Evolutionary conservation across 2,797 vertebrate genomes (phyloP).

Genomic region (Okamejei kenojei): DNA sequence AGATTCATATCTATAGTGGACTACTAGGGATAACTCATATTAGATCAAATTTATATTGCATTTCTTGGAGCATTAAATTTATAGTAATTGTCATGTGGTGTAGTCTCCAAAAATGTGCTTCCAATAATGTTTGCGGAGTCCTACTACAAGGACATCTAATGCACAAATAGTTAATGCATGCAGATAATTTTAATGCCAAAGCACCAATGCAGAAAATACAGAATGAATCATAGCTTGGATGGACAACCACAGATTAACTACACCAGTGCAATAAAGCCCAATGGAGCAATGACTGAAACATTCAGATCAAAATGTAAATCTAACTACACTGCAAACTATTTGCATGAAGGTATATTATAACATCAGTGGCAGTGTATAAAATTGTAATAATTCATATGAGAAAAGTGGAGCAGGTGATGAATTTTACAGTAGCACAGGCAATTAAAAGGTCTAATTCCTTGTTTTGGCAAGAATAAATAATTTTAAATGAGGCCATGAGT

Average conservation of each 20-base stretch:
- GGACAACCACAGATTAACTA: slow-evolving; percentile 65
- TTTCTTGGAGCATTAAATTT: not conserved
- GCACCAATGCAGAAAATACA: slow-evolving; percentile 33
- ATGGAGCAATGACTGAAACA: slow-evolving; percentile 70
- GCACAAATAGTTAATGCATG: slow-evolving; percentile 30
- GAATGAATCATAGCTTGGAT: slow-evolving; percentile 31
- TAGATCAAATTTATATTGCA: not conserved
- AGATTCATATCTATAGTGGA: not conserved
- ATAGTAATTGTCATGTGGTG: not conserved
- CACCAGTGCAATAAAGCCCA: slow-evolving; percentile 65
- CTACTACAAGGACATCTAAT: not conserved
- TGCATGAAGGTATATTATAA: slow-evolving; percentile 59
- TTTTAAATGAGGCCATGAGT: slow-evolving; percentile 43
- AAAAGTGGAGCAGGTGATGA: slow-evolving; percentile 50
- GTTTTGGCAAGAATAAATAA: slow-evolving; percentile 61
- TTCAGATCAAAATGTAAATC: slow-evolving; percentile 71
- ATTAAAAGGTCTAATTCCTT: slow-evolving; percentile 60
- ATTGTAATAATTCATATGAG: slow-evolving; percentile 60
- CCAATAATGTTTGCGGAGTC: not conserved
- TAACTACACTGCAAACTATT: slow-evolving; percentile 54
- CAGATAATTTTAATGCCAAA: slow-evolving; percentile 27
- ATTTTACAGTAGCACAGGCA: slow-evolving; percentile 48
- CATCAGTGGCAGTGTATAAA: slow-evolving; percentile 58
- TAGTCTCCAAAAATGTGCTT: not conserved
- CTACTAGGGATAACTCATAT: not conserved